Evolutionary conservation across 2,797 vertebrate species (phyloP).

Genomic region (Tinamus major): DNA sequence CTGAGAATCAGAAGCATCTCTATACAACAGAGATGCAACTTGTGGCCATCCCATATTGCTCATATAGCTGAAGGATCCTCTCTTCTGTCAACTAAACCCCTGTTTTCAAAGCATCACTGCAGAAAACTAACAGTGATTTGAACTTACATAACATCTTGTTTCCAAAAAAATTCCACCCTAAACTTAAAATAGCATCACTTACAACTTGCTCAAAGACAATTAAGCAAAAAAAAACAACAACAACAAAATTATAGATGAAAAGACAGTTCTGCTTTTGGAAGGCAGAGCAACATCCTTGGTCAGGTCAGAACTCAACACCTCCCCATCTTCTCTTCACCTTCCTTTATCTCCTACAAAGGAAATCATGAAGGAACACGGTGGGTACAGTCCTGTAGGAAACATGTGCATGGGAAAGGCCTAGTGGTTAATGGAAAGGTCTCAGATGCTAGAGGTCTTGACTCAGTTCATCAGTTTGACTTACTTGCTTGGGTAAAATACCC

Average conservation of each 20-base stretch:
- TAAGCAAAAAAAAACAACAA: not conserved
- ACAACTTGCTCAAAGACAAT: not conserved
- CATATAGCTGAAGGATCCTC: not conserved
- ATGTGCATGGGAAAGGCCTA: not conserved
- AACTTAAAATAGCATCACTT: fast-evolving
- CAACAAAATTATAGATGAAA: not conserved
- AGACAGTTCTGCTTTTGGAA: not conserved
- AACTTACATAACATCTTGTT: fast-evolving
- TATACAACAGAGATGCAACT: fast-evolving
- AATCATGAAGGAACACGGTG: not conserved
- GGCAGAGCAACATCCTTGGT: not conserved
- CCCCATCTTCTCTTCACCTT: not conserved
- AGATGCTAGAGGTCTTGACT: not conserved
- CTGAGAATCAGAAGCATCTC: not conserved
- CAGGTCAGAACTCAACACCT: not conserved
- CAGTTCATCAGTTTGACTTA: conserved; percentile 1
- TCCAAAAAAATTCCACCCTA: not conserved
- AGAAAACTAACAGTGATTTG: not conserved
- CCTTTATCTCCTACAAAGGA: not conserved
- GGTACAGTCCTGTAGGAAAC: not conserved
- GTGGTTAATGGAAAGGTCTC: not conserved
- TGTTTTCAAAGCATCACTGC: not conserved
- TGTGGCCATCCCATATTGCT: not conserved
- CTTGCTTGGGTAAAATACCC: not conserved
- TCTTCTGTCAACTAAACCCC: not conserved